phyloP scores from a whole-genome alignment of 2,113 vertebrate genomes.

The Bubo scandiacus region DNA sequence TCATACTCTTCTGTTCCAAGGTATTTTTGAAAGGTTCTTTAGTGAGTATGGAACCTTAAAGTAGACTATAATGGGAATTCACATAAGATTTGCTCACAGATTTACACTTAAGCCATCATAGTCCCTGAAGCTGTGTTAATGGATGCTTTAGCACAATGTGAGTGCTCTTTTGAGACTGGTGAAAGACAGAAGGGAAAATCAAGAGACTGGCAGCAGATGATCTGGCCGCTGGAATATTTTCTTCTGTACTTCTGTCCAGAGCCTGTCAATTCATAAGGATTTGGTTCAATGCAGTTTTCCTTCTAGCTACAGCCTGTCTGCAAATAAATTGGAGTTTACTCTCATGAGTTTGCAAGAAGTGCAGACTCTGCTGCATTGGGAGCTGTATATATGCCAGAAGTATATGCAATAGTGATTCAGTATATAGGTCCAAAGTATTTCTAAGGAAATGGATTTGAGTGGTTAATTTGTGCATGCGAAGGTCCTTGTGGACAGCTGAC shows the following conservation, averaged over 20 bases:
- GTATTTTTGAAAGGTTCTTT: background rate
- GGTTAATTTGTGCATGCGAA: background rate
- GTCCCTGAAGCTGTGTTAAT: background rate
- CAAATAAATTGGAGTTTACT: background rate
- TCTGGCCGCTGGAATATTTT: background rate
- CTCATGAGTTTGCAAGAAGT: background rate
- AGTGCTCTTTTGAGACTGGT: background rate
- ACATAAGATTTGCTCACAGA: background rate
- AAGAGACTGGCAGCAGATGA: background rate
- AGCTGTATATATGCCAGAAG: background rate
- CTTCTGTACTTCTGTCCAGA: background rate
- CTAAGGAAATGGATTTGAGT: background rate
- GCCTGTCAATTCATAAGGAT: background rate
- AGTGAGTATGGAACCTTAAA: background rate
- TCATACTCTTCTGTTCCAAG: background rate
- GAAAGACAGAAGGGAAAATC: background rate
- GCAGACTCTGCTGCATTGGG: background rate
- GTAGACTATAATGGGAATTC: background rate
- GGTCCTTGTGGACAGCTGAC: background rate
- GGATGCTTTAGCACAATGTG: background rate
- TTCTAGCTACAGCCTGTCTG: background rate
- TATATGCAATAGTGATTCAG: background rate
- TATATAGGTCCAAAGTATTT: background rate
- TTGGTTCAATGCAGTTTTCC: background rate
- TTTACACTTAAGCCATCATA: background rate